phyloP scores from a whole-genome alignment of 2,797 vertebrate genomes.

The Crypturellus tataupa region DNA sequence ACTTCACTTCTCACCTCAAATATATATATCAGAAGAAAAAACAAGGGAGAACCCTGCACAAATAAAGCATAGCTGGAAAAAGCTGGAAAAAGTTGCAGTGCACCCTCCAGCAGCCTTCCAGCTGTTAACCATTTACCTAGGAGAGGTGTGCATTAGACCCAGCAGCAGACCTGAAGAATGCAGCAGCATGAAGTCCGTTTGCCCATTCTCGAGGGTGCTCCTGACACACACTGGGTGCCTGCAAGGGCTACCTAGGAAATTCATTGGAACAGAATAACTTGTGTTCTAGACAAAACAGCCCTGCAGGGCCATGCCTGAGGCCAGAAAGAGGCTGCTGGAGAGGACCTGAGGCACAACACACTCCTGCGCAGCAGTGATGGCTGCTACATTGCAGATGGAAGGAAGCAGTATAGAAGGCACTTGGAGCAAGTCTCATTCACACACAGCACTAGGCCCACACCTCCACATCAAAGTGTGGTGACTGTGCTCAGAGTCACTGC shows the following conservation, averaged over 20 bases:
- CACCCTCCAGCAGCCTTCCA: not conserved
- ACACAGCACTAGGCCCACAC: not conserved
- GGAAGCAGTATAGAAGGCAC: not conserved
- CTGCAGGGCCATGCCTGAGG: not conserved
- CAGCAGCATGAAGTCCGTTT: not conserved
- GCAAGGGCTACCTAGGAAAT: not conserved
- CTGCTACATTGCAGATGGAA: not conserved
- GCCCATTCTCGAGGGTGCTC: not conserved
- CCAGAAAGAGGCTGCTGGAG: not conserved
- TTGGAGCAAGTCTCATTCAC: not conserved
- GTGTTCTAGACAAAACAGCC: not conserved
- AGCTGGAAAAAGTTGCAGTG: not conserved
- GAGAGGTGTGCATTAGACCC: accelerated
- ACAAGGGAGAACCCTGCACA: not conserved
- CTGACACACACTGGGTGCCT: accelerated
- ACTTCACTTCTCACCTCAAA: not conserved
- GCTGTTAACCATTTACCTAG: not conserved
- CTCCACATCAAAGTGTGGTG: not conserved
- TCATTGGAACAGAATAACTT: not conserved
- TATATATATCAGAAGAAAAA: not conserved
- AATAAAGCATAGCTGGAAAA: not conserved
- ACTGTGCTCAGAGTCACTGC: not conserved
- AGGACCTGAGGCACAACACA: not conserved
- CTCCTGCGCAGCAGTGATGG: not conserved
- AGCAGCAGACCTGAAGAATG: not conserved